Evolutionary conservation across 2,113 vertebrate species (phyloP).

Genomic region (Clupea harengus): DNA sequence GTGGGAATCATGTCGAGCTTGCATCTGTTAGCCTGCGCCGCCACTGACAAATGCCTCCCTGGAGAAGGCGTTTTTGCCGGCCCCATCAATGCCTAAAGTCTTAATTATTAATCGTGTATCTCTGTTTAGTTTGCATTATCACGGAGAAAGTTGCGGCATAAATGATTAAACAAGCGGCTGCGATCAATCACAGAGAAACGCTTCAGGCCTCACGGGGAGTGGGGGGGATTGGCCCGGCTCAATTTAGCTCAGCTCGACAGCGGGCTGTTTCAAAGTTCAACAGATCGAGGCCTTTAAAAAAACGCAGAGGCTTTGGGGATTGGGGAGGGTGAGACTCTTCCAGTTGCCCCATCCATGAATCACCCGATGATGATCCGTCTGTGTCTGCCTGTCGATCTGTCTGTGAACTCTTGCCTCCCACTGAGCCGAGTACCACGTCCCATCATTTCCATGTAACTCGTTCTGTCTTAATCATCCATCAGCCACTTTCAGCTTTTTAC

Average conservation of each 20-base stretch:
- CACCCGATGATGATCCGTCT: conserved; percentile 21
- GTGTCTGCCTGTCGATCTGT: conserved; percentile 24
- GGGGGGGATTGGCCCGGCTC: neutral
- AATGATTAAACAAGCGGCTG: conserved; percentile 37
- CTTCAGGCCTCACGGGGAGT: conserved; percentile 11
- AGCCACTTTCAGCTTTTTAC: neutral
- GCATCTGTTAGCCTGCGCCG: neutral
- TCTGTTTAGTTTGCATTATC: conserved; percentile 47
- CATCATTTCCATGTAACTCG: neutral
- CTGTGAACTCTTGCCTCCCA: neutral
- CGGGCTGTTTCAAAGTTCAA: conserved; percentile 9
- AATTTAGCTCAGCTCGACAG: neutral
- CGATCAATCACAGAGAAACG: conserved; percentile 42
- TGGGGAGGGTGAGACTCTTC: neutral
- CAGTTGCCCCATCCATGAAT: neutral
- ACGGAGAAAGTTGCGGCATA: conserved; percentile 20
- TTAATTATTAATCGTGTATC: conserved; percentile 46
- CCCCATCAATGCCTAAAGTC: conserved; percentile 37
- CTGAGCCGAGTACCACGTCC: neutral
- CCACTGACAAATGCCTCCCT: conserved; percentile 33
- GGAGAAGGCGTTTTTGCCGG: neutral
- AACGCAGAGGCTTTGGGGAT: conserved; percentile 23
- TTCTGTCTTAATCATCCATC: neutral
- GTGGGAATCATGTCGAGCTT: neutral
- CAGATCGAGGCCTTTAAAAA: conserved; percentile 38